Percentiles rank a stretch among this genome's conserved stretches.
phyloP scores from a whole-genome alignment of 2,888 invertebrate genomes.

The Eremobia ochroleuca region DNA sequence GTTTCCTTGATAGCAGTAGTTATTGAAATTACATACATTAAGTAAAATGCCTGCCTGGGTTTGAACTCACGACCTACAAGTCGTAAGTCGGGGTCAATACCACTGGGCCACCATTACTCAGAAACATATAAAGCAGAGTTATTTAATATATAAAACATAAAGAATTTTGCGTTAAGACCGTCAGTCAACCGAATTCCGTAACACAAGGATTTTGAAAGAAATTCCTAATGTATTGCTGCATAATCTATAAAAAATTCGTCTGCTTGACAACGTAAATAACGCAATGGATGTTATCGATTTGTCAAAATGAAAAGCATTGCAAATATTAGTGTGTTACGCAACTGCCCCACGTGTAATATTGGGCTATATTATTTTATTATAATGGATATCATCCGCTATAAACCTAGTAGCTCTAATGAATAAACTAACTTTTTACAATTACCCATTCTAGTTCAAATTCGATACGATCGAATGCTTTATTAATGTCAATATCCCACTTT shows the following conservation, averaged over 20 bases:
- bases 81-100: not conserved
- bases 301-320: not conserved
- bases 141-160: no score
- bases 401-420: conserved; percentile 3
- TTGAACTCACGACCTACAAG: not conserved
- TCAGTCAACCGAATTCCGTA: not conserved
- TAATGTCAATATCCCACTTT: conserved; percentile 49
- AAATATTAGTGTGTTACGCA: not conserved
- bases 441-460: conserved; percentile 31
- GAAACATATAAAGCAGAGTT: not conserved
- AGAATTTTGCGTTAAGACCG: not conserved
- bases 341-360: not conserved
- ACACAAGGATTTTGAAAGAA: not conserved
- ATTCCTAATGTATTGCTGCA: not conserved
- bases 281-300: not conserved
- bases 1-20: not conserved
- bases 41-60: not conserved
- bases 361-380: not conserved
- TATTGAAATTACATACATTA: not conserved
- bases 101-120: not conserved
- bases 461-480: conserved; percentile 52
- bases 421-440: conserved; percentile 14
- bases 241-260: no score
- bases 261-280: not conserved
- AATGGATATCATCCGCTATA: not conserved